Conservation (phyloP, 2,797 vertebrate species). For the Xerus rutilus region DNA sequence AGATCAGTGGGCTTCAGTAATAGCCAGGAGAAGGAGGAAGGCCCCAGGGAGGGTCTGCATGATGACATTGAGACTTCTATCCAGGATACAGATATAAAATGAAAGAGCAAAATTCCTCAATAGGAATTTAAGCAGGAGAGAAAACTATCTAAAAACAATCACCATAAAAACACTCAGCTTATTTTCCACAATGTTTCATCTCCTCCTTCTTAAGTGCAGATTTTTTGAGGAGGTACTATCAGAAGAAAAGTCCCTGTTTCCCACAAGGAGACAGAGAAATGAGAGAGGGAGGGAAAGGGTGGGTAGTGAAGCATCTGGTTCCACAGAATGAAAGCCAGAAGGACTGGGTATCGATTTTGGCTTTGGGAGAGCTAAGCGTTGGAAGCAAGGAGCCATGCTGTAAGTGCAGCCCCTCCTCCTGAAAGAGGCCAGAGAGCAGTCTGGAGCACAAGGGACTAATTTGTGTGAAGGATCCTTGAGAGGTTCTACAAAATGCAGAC, state of each 20-base stretch:
- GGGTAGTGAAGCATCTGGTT: slow-evolving; percentile 41
- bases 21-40: neutral
- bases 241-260: slow-evolving; percentile 29
- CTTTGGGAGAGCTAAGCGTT: slow-evolving; percentile 75
- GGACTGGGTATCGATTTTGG: slow-evolving; percentile 77
- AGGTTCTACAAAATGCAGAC: neutral
- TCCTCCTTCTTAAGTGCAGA: slow-evolving; percentile 60
- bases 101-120: neutral
- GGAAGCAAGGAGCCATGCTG: slow-evolving; percentile 66
- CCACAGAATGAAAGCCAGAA: slow-evolving; percentile 82
- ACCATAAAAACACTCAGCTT: neutral
- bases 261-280: slow-evolving; percentile 59
- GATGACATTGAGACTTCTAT: neutral
- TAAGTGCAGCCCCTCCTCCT: slow-evolving; percentile 68
- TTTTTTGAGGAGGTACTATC: neutral
- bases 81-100: neutral
- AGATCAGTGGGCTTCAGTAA: neutral
- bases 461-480: slow-evolving; percentile 63
- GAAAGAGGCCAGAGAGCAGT: slow-evolving; percentile 63
- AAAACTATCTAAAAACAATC: neutral
- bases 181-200: slow-evolving; percentile 38
- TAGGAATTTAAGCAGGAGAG: neutral
- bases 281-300: slow-evolving; percentile 61
- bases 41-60: neutral
- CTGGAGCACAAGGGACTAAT: slow-evolving; percentile 68